Evolutionary conservation across 2,888 invertebrate species (phyloP).

Genomic region (Desoria tigrina): DNA sequence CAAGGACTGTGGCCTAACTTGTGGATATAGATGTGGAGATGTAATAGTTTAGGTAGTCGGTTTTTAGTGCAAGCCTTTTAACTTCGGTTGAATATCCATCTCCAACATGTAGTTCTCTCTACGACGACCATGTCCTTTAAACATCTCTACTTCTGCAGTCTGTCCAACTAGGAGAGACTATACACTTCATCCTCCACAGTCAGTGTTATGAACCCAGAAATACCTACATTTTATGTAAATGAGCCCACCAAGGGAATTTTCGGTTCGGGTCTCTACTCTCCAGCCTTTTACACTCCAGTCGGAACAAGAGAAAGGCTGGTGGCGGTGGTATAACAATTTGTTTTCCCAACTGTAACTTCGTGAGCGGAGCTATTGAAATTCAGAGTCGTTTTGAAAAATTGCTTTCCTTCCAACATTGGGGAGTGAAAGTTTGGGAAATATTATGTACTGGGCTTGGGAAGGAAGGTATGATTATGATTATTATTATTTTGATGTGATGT

Average conservation of each 20-base stretch:
- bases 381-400: too few relatives aligned
- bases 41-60: too few relatives aligned
- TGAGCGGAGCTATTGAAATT: neutral
- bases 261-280: constrained; percentile 1
- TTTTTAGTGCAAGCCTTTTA: too few relatives aligned
- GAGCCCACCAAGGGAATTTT: constrained; percentile 28
- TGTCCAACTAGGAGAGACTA: neutral
- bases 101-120: too few relatives aligned
- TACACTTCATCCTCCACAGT: neutral
- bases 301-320: neutral
- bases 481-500: neutral
- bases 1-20: too few relatives aligned
- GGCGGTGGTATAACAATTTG: neutral
- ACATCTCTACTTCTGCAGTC: neutral
- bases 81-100: too few relatives aligned
- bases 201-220: constrained; percentile 28
- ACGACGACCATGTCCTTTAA: neutral
- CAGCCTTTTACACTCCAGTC: neutral
- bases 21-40: too few relatives aligned
- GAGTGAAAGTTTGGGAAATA: neutral
- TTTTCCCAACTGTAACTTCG: too few relatives aligned
- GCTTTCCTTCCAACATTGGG: neutral
- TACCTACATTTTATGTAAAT: constrained; percentile 37
- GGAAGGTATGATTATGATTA: neutral
- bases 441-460: neutral